These are phyloP conservation scores for Drosophila greeni DNA, from an alignment of 2,888 invertebrate genomes.

Conservation along the genomic window DNA sequence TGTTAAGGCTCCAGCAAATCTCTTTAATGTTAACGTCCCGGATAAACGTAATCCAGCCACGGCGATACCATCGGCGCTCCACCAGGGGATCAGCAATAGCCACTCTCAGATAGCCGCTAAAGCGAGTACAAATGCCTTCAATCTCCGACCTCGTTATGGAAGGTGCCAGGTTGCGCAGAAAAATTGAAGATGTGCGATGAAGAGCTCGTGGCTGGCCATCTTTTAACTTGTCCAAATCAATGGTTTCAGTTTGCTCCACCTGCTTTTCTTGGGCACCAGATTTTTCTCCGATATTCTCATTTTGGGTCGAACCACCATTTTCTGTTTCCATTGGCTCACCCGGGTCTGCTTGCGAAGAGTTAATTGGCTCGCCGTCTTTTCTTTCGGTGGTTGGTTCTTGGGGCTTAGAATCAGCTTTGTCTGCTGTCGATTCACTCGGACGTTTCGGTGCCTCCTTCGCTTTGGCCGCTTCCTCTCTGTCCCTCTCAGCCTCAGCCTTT, in stretches of 20 bases:
- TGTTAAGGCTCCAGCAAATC: constrained; percentile 99
- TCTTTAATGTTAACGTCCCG: constrained; percentile 98
- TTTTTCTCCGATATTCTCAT: constrained; percentile 17
- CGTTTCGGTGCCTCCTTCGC: constrained; percentile 35
- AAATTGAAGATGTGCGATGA: constrained; percentile 98
- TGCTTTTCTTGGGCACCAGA: constrained; percentile 14
- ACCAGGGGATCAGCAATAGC: constrained; percentile 98
- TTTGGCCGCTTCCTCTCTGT: constrained; percentile 40
- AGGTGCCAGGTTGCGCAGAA: constrained; percentile 96
- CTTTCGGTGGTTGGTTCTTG: constrained; percentile 44
- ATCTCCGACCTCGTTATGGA: constrained; percentile 98
- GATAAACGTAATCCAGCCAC: constrained; percentile 99
- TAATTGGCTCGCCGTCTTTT: constrained; percentile 18
- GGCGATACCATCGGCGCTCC: constrained; percentile 96
- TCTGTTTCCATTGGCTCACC: constrained; percentile 65
- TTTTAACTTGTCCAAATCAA: constrained; percentile 80
- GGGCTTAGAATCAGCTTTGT: constrained; percentile 35
- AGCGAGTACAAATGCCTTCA: constrained; percentile 95
- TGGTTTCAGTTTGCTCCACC: constrained; percentile 72
- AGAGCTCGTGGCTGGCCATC: constrained; percentile 83
- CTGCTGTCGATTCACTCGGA: constrained; percentile 60
- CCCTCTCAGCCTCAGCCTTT: constrained; percentile 54
- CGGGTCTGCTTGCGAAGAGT: constrained; percentile 23
- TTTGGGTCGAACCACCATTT: constrained; percentile 40
- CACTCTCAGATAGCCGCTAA: constrained; percentile 95